Evolutionary conservation across 2,888 invertebrate species (phyloP), one percentile per base, ranked within the genome.

Genomic region (Thera obeliscata): DNA sequence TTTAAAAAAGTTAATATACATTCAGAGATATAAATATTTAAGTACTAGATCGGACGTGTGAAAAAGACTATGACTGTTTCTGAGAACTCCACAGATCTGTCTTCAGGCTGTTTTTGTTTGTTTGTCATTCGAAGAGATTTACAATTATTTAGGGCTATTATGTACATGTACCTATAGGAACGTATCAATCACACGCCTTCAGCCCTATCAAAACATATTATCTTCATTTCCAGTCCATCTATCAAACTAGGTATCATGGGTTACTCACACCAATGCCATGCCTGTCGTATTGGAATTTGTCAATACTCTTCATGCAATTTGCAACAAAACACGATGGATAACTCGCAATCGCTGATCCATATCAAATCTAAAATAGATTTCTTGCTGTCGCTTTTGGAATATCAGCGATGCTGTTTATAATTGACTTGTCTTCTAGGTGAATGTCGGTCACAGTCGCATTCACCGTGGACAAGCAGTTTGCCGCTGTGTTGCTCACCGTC

Each of bases 381-480:
- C 61, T 66, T 67, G 62, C 64, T 61, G 49, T 63, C 52, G 38
- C 35, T 46, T 35, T 41, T 41, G 56, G 76, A 68, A 67, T 73
- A 62, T 58, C 64, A 54, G 57, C 43, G 56, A 65, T 43, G 58
- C 22, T 62, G 56, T 60, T 65, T 63, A 57, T 49, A 64, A 61
- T 64, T 66, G 57, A 61, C 57, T 58, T 57, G 61, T 72, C 66
- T 64, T 60, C 72, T 77, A 55, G 62, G 60, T 64, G 64, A 68
- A 70, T 66, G 70, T 70, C 69, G 69, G 67, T 67, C 72, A 69
- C 58, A 63, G 41, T 11, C 52, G 33, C 46, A 54, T 43, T 54
- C 22, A 61, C 52, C 43, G 33, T 22, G 22, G 11, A 52, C 22
- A 60, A 60, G 41, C 52, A 11, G 33, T n/a, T 54, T 41, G 56